Evolutionary conservation across 1,140 invertebrate genomes (phyloP).

Genomic region (Cephus cinctus): DNA sequence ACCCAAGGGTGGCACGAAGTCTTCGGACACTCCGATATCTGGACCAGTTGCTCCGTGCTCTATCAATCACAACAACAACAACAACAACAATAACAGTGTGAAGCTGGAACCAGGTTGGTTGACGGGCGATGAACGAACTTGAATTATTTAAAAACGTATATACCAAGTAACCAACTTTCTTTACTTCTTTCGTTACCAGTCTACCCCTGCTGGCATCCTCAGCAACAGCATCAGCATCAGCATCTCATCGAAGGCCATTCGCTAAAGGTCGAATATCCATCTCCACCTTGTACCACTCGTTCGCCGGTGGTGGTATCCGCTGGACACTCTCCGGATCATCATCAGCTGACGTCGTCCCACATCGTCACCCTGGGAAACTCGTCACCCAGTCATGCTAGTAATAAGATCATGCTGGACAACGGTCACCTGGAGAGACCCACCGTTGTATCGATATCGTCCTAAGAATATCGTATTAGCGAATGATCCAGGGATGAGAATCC

Average conservation of each 20-base stretch:
- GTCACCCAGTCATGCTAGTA: conserved; percentile 24
- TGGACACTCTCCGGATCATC: conserved; percentile 45
- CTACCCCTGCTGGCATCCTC: conserved; percentile 23
- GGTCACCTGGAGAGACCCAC: conserved; percentile 40
- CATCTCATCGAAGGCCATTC: conserved; percentile 40
- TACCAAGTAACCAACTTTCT: neutral
- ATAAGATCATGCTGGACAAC: conserved; percentile 35
- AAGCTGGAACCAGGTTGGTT: neutral
- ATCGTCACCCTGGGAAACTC: conserved; percentile 43
- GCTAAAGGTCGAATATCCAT: conserved; percentile 47
- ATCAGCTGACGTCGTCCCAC: conserved; percentile 41
- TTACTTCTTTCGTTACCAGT: neutral
- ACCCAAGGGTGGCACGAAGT: conserved; percentile 69
- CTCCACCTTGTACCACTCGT: conserved; percentile 36
- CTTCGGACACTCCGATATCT: conserved; percentile 31
- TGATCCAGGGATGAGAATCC: no score
- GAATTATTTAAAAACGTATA: neutral
- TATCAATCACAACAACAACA: conserved; percentile 35
- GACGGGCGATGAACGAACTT: neutral
- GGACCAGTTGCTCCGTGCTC: conserved; percentile 13
- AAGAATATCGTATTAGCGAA: no score
- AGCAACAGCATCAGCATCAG: conserved; percentile 33
- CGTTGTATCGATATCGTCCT: conserved; percentile 47
- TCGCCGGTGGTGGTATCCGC: conserved; percentile 41
- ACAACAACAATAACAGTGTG: conserved; percentile 28